Evolutionary conservation across 2,113 vertebrate genomes (phyloP).

Genomic region (Tenrec ecaudatus): DNA sequence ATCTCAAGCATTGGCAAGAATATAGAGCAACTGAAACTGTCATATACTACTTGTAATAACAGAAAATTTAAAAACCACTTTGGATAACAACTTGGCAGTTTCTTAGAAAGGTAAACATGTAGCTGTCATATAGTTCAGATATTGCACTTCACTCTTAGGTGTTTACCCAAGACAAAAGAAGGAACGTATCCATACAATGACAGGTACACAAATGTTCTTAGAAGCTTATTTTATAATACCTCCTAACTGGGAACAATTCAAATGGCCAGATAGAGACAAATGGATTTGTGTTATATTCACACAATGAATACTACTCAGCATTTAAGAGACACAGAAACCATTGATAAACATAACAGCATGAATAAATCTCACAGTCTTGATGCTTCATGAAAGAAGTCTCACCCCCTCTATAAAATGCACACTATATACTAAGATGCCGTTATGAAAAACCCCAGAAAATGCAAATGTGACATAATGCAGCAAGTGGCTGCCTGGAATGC

Average conservation of each 20-base stretch:
- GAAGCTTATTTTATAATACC: neutral
- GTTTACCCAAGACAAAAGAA: neutral
- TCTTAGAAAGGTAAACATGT: neutral
- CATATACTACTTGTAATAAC: neutral
- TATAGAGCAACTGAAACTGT: neutral
- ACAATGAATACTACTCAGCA: neutral
- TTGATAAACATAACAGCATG: neutral
- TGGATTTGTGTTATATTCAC: neutral
- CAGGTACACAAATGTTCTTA: neutral
- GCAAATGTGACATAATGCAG: neutral
- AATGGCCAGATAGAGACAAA: neutral
- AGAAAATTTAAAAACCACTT: neutral
- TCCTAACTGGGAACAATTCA: neutral
- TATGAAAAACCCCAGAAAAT: neutral
- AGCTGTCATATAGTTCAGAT: neutral
- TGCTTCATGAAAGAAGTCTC: neutral
- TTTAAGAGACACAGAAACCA: neutral
- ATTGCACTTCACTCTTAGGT: neutral
- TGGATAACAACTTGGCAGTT: neutral
- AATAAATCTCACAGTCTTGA: neutral
- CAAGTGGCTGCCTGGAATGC: neutral
- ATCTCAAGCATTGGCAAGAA: neutral
- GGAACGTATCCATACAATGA: neutral
- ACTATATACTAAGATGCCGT: neutral
- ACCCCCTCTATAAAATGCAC: neutral